These are phyloP conservation scores for Agrochola lota DNA, from an alignment of 2,888 invertebrate genomes.

Conservation along the genomic window DNA sequence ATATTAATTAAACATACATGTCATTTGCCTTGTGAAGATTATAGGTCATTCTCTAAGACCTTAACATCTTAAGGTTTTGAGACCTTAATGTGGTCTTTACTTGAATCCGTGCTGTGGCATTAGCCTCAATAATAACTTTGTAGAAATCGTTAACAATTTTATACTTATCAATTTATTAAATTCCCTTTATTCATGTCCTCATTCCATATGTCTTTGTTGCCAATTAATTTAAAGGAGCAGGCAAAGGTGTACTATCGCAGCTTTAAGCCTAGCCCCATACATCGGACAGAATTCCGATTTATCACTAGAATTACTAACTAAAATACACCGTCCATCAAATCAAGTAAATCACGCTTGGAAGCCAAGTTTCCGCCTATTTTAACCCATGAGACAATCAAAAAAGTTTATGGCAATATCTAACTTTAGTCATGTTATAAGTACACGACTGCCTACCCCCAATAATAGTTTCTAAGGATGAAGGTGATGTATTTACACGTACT, in stretches of 20 bases:
- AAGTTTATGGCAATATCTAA: background rate
- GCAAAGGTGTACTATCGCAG: background rate
- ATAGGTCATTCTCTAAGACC: constrained; percentile 1
- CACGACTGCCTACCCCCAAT: constrained; percentile 17
- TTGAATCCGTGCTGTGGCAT: constrained; percentile 37
- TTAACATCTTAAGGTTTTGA: background rate
- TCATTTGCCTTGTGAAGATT: constrained; percentile 33
- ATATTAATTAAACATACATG: constrained; percentile 34
- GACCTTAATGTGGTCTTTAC: background rate
- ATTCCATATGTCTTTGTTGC: constrained; percentile 7
- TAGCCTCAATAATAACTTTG: constrained; percentile 38
- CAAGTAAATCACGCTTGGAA: background rate
- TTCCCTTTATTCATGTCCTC: constrained; percentile 43
- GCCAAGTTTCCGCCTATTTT: background rate
- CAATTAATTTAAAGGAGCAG: background rate
- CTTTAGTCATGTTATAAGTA: constrained; percentile 8
- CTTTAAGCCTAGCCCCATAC: background rate
- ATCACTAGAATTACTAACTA: background rate
- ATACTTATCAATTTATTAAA: constrained; percentile 25
- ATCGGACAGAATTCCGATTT: background rate
- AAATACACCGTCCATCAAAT: background rate
- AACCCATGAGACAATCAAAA: background rate
- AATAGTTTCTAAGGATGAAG: background rate
- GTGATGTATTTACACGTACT: constrained; percentile 41
- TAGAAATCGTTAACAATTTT: constrained; percentile 43